Evolutionary conservation across 2,113 vertebrate genomes (phyloP).

Genomic region (Ciconia boyciana): DNA sequence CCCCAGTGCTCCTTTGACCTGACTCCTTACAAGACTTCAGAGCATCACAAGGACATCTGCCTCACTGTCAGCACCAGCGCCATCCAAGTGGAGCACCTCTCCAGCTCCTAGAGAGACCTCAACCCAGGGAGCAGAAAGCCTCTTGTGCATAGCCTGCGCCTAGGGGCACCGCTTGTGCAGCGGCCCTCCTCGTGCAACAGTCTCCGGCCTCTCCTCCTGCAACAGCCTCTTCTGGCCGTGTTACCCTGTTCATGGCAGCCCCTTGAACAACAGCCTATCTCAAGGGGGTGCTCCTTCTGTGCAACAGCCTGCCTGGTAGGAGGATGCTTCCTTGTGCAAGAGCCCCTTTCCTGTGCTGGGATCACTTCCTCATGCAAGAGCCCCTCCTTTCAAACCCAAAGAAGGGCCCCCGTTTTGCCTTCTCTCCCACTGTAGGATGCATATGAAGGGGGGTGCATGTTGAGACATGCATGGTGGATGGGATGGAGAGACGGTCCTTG

Average conservation of each 20-base stretch:
- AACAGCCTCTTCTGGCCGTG: conserved; percentile 55
- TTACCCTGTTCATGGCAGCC: conserved; percentile 63
- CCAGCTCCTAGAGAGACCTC: conserved; percentile 81
- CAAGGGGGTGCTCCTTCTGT: conserved; percentile 60
- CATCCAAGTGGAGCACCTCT: conserved; percentile 84
- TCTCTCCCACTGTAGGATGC: conserved; percentile 49
- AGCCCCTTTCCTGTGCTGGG: conserved; percentile 54
- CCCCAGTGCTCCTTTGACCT: conserved; percentile 93
- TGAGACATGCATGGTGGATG: conserved; percentile 34
- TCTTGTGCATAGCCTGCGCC: conserved; percentile 61
- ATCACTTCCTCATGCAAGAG: conserved; percentile 53
- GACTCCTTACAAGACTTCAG: conserved; percentile 93
- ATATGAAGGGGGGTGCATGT: conserved; percentile 5
- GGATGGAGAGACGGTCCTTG: conserved; percentile 49
- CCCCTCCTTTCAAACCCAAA: conserved; percentile 55
- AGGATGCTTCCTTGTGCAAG: conserved; percentile 62
- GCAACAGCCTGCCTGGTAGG: conserved; percentile 51
- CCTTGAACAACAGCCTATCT: conserved; percentile 51
- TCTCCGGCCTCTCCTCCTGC: conserved; percentile 63
- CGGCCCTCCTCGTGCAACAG: conserved; percentile 61
- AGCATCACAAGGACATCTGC: conserved; percentile 96
- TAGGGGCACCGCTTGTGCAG: conserved; percentile 52
- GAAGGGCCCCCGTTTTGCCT: conserved; percentile 53
- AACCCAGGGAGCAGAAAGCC: conserved; percentile 60
- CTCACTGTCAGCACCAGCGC: conserved; percentile 93